A percentile compares a stretch with the other conserved stretches of the same genome.
These are phyloP conservation scores for Scaptomyza tumidula DNA, from an alignment of 2,888 invertebrate species.

Conservation along the genomic window DNA sequence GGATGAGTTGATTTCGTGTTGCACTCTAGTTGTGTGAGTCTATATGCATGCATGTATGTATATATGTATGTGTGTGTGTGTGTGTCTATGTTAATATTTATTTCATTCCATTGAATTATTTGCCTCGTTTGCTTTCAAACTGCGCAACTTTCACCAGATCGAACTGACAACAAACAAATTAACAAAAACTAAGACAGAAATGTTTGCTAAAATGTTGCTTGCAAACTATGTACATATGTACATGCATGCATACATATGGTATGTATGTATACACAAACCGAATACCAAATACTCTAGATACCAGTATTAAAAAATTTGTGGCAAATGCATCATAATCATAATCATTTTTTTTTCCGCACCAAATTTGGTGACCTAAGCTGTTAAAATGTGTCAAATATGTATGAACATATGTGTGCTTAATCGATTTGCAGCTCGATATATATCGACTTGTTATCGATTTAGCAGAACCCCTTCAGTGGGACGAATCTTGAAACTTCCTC, in stretches of 20 bases:
- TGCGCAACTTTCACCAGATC: conserved; percentile 66
- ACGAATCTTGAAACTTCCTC: too few relatives aligned
- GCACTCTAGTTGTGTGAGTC: conserved; percentile 51
- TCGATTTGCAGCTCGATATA: neutral
- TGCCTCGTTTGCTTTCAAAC: conserved; percentile 60
- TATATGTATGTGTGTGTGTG: neutral
- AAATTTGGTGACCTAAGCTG: too few relatives aligned
- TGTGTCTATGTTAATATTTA: conserved; percentile 23
- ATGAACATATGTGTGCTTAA: too few relatives aligned
- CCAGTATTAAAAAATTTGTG: too few relatives aligned
- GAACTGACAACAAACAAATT: conserved; percentile 47
- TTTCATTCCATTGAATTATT: conserved; percentile 45
- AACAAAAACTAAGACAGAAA: conserved; percentile 29
- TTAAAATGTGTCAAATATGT: too few relatives aligned
- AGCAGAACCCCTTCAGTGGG: conserved; percentile 14
- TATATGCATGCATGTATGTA: conserved; percentile 11
- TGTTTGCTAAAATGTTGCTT: conserved; percentile 27
- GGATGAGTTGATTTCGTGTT: conserved; percentile 54
- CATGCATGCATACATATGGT: neutral
- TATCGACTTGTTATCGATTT: neutral
- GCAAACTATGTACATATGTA: conserved; percentile 11
- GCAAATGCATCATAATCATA: too few relatives aligned
- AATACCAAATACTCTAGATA: neutral
- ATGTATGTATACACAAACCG: neutral
- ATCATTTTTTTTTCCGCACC: too few relatives aligned